Percentiles rank a stretch among this genome's conserved stretches.
These are phyloP conservation scores for Tenthredo mesomela DNA, from an alignment of 2,888 invertebrate genomes.

Conservation along the genomic window DNA sequence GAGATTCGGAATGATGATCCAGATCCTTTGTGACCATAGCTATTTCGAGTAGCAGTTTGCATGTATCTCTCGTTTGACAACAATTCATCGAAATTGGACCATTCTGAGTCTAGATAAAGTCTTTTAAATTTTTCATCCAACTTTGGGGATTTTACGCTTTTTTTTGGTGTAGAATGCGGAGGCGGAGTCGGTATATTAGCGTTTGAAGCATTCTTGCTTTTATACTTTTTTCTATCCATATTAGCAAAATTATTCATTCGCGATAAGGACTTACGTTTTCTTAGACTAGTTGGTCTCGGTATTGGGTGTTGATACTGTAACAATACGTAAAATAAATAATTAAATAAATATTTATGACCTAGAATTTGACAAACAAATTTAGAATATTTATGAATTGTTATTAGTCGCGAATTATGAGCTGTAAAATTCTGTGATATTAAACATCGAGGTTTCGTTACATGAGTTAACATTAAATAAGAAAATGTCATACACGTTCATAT, in stretches of 20 bases:
- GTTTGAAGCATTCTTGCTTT: background rate
- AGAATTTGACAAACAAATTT: background rate
- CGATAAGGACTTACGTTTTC: conserved; percentile 45
- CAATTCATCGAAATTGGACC: conserved; percentile 56
- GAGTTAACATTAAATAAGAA: no score
- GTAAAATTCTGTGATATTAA: background rate
- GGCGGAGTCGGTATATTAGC: background rate
- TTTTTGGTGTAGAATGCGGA: background rate
- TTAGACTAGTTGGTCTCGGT: conserved; percentile 39
- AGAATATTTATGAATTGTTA: background rate
- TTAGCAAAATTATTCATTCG: conserved; percentile 26
- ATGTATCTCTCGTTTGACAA: no score
- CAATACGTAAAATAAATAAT: background rate
- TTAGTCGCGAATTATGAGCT: background rate
- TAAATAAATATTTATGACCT: background rate
- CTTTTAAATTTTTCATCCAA: background rate
- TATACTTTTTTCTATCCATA: background rate
- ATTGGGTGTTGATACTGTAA: background rate
- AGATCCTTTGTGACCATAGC: conserved; percentile 60
- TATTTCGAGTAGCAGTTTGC: no score
- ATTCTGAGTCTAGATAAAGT: background rate
- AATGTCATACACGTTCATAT: no score
- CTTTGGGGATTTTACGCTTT: background rate
- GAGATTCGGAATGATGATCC: background rate
- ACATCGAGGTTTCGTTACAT: background rate